Evolutionary conservation across 2,113 vertebrate species (phyloP), one percentile per base, ranked within the genome.

Genomic region (Albula glossodonta): DNA sequence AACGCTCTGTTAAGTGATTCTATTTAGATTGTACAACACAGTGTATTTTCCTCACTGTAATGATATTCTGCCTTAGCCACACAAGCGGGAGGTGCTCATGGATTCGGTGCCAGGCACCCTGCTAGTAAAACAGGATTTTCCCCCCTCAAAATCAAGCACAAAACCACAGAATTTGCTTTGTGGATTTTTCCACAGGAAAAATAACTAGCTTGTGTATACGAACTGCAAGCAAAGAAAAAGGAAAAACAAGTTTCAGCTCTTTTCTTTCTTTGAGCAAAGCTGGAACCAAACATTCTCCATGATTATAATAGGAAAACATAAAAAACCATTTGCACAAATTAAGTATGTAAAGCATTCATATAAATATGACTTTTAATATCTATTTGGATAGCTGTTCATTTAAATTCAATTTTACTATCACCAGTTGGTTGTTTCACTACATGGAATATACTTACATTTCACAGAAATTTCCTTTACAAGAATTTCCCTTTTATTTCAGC

Each of bases 181-280:
- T 90, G 87, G 87, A 88, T 91, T 90, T 90, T 90, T 91, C 85
- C 79, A 52, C 83, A 89, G 86, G 88, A 90, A 92, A 90, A 91
- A 90, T 83, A 88, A 84, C 83, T 12, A 79, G 87, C 83, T 87
- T 88, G 63, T 87, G 74, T 74, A 7, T 74, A 74, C 70, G 31
- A 22, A 74, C n/a, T 10, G n/a, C n/a, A 74, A 9, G 70, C 70
- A 31, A 1, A 74, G 6, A n/a, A 51, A 80, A 80, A 60, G 25
- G 25, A 85, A 86, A 74, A 81, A 60, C 83, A 85, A 86, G 66
- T 41, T 49, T 70, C 41, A 49, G 52, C 78, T 85, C 63, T 80
- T 85, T 41, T 48, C 22, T 66, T 66, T 60, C 22, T 15, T 66
- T 0, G 17, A 66, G 60, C 60, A 66, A 66, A 15, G n/a, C 17